A percentile compares a stretch with the other conserved stretches of the same genome.
Evolutionary conservation across 1,140 invertebrate species (phyloP).

Genomic region (Ephestia elutella): DNA sequence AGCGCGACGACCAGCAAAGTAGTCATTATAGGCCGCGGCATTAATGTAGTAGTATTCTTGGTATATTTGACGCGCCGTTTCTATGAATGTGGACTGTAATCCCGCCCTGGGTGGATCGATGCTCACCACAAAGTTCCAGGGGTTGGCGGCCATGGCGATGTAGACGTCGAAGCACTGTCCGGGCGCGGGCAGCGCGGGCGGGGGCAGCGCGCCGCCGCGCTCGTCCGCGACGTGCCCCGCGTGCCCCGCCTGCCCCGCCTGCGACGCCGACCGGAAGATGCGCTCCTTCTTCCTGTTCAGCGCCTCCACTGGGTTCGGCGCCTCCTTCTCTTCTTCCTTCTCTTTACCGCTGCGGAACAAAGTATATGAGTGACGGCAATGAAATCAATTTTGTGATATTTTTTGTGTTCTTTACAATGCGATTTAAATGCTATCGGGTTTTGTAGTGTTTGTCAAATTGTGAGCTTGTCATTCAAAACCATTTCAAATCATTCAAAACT

Average conservation of each 20-base stretch:
- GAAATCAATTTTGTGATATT: too few relatives aligned
- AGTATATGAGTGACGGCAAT: not conserved
- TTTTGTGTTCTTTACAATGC: too few relatives aligned
- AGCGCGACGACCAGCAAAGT: too few relatives aligned
- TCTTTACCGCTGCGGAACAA: conserved; percentile 37
- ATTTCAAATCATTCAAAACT: too few relatives aligned
- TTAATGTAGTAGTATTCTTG: too few relatives aligned
- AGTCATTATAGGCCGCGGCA: too few relatives aligned
- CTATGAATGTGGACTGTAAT: too few relatives aligned
- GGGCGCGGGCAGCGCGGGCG: conserved; percentile 46
- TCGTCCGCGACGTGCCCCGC: conserved; percentile 20
- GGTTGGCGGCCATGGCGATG: conserved; percentile 76
- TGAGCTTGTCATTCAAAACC: too few relatives aligned
- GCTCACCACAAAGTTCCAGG: conserved; percentile 73
- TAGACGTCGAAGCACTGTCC: conserved; percentile 75
- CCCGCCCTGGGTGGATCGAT: too few relatives aligned
- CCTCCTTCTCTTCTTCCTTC: conserved; percentile 41
- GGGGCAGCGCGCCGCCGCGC: conserved; percentile 31
- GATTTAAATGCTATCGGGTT: too few relatives aligned
- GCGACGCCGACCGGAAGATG: conserved; percentile 44
- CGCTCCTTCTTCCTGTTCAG: conserved; percentile 62
- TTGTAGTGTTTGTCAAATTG: too few relatives aligned
- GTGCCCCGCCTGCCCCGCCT: not conserved
- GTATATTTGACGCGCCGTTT: too few relatives aligned
- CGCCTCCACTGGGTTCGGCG: conserved; percentile 44